phyloP scores from a whole-genome alignment of 1,140 invertebrate species.

The Venturia canescens region DNA sequence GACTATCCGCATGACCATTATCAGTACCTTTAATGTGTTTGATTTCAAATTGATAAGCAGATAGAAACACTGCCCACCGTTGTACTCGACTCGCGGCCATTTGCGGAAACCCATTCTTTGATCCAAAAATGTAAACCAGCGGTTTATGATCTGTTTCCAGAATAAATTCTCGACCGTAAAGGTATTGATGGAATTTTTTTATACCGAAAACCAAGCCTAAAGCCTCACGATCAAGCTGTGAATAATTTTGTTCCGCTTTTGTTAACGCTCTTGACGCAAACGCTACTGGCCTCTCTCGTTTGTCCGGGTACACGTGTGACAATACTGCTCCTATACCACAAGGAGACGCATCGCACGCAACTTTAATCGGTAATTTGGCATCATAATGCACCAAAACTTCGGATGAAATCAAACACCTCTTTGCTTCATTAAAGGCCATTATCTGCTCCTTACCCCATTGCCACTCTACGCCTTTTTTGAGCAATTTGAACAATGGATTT shows the following conservation, averaged over 20 bases:
- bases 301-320: conserved; percentile 24
- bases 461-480: conserved; percentile 8
- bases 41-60: conserved; percentile 1
- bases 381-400: conserved; percentile 10
- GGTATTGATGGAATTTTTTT: background rate
- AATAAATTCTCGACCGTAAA: conserved; percentile 11
- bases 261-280: conserved; percentile 47
- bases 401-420: background rate
- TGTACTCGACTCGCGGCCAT: conserved; percentile 25
- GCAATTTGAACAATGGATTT: conserved; percentile 27
- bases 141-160: conserved; percentile 22
- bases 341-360: no score
- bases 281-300: conserved; percentile 51
- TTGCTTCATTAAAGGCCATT: background rate
- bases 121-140: conserved; percentile 15
- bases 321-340: no score
- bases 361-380: background rate
- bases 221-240: conserved; percentile 1
- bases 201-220: background rate
- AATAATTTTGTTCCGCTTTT: conserved; percentile 17
- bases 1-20: background rate
- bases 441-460: background rate
- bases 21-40: conserved; percentile 3
- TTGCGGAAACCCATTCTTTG: background rate
- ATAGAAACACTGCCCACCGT: conserved; percentile 10